Evolutionary conservation across 30 jellyfish, hydroid and myxozoan species (phyloP).

Genomic region (Hydractinia symbiolongicarpus): DNA sequence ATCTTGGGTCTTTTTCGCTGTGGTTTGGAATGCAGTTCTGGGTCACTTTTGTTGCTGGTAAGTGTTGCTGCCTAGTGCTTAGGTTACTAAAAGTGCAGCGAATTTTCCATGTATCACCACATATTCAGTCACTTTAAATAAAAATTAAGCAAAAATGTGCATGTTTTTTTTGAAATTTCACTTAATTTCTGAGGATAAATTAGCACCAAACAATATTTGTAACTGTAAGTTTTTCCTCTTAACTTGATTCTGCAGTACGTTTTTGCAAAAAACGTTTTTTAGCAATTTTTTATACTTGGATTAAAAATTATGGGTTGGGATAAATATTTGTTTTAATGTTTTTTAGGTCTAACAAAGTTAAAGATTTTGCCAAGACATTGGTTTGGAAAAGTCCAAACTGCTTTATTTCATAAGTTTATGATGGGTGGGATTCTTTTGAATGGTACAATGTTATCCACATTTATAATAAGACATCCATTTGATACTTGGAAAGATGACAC

Average conservation of each 20-base stretch:
- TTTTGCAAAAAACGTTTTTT: not conserved
- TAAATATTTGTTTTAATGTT: not conserved
- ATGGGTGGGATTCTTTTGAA: slow-evolving; percentile 48
- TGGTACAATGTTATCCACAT: slow-evolving; percentile 32
- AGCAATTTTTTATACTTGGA: not conserved
- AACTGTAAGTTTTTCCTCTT: too few species aligned
- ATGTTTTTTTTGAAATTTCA: too few species aligned
- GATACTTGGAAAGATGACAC: slow-evolving; percentile 39
- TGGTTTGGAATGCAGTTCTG: slow-evolving; percentile 73
- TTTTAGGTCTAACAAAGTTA: slow-evolving; percentile 49
- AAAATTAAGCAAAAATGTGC: not conserved
- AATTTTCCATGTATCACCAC: not conserved
- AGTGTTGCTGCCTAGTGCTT: not conserved
- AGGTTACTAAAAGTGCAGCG: not conserved
- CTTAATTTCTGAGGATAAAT: too few species aligned
- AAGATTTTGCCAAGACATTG: slow-evolving; percentile 63
- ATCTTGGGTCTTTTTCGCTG: slow-evolving; percentile 45
- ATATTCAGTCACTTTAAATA: not conserved
- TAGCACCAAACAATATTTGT: too few species aligned
- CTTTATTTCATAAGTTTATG: slow-evolving; percentile 46
- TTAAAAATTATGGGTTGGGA: not conserved
- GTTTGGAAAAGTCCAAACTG: slow-evolving; percentile 61
- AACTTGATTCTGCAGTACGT: not conserved
- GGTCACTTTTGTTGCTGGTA: slow-evolving; percentile 87
- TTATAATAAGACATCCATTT: slow-evolving; percentile 32